Percentiles rank a stretch among this genome's conserved stretches.
Conservation (phyloP, 2,888 invertebrate species). For the Teleogryllus oceanicus region DNA sequence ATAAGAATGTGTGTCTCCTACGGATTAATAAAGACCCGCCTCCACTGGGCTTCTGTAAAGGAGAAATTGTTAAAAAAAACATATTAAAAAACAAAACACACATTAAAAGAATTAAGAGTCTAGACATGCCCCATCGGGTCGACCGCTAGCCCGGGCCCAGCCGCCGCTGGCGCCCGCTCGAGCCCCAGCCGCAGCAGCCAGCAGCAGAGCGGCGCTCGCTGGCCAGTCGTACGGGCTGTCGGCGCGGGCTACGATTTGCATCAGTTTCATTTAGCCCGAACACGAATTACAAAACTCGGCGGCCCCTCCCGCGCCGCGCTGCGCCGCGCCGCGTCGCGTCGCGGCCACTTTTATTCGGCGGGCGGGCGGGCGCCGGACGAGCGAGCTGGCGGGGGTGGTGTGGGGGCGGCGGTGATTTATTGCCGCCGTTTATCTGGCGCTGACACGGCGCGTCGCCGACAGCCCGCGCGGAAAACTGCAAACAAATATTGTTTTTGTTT, state of each 20-base stretch:
- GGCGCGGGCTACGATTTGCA: constrained; percentile 18
- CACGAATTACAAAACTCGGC: not conserved
- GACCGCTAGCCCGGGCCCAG: too few species aligned
- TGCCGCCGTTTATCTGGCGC: constrained; percentile 18
- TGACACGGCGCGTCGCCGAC: constrained; percentile 18
- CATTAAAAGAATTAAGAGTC: too few species aligned
- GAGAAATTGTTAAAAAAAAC: too few species aligned
- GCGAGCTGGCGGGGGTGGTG: not conserved
- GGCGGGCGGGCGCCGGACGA: not conserved
- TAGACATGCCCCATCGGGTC: too few species aligned
- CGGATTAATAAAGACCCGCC: too few species aligned
- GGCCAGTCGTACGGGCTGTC: not conserved
- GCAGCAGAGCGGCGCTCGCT: too few species aligned
- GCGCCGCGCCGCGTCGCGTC: not conserved
- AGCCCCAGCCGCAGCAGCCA: too few species aligned
- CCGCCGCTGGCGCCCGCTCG: too few species aligned
- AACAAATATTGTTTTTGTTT: constrained; percentile 9
- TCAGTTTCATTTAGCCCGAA: constrained; percentile 9
- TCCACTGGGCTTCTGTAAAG: too few species aligned
- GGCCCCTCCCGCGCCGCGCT: not conserved
- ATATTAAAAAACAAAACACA: too few species aligned
- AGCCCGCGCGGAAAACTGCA: constrained; percentile 7
- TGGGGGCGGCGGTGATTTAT: not conserved
- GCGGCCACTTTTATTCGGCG: constrained; percentile 1
- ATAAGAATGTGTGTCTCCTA: too few species aligned